phyloP scores from a whole-genome alignment of 2,888 invertebrate species.

The Plemyria rubiginata region DNA sequence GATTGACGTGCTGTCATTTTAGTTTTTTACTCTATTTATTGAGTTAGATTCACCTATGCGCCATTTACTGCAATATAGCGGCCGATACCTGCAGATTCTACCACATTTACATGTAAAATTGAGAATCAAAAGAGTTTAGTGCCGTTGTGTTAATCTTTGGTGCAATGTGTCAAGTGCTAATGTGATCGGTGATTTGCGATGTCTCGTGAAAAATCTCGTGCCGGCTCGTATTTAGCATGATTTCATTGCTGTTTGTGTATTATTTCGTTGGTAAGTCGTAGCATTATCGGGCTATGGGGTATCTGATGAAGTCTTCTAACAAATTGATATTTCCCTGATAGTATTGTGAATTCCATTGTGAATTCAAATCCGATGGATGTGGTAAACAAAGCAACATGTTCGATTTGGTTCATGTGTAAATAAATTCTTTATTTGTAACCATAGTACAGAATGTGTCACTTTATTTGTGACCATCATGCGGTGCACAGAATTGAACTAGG shows the following conservation, averaged over 20 bases:
- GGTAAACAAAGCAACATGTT: constrained; percentile 75
- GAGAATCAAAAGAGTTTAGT: constrained; percentile 54
- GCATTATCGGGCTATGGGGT: constrained; percentile 16
- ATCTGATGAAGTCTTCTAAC: constrained; percentile 38
- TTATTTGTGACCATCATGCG: constrained; percentile 18
- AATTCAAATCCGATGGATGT: constrained; percentile 41
- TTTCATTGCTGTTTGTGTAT: constrained; percentile 59
- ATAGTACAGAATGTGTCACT: constrained; percentile 27
- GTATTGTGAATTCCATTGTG: constrained; percentile 20
- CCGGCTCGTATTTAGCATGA: constrained; percentile 68
- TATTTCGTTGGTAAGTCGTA: constrained; percentile 53
- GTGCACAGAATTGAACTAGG: neutral
- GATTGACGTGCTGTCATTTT: constrained; percentile 79
- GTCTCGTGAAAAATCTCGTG: constrained; percentile 59
- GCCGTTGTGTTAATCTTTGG: constrained; percentile 54
- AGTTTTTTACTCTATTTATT: constrained; percentile 81
- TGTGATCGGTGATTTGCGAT: constrained; percentile 53
- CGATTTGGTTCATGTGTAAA: constrained; percentile 60
- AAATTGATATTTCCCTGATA: constrained; percentile 34
- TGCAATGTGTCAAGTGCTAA: constrained; percentile 46
- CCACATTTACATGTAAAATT: constrained; percentile 65
- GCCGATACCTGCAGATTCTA: constrained; percentile 68
- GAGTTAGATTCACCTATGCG: constrained; percentile 80
- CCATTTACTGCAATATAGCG: constrained; percentile 80
- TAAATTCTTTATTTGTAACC: constrained; percentile 44